Evolutionary conservation across 2,888 invertebrate genomes (phyloP), one percentile per base, ranked within the genome.

Genomic region (Folsomia candida): DNA sequence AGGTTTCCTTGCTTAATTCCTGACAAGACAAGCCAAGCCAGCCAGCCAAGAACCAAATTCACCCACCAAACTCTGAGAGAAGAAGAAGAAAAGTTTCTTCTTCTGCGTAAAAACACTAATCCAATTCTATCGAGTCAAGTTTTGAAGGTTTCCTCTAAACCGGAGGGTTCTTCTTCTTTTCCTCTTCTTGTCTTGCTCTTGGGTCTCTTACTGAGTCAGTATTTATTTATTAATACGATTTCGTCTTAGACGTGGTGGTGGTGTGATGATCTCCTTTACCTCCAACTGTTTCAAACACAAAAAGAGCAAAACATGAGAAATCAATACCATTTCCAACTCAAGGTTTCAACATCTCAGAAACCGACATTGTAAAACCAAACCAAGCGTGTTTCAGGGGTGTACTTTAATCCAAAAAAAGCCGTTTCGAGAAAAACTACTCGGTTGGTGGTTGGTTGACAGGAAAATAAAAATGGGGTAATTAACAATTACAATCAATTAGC

Each of bases 151-250:
- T 37, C 14, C 14, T 37, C 14, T 37, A 37, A 37, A 37, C 6
- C 6, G 6, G 37, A 37, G 37, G 37, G 37, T 37, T 37, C 14
- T 37, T 37, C 6, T 37, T 4, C 28, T 28, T 57, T 62, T 37
- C 14, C 37, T 14, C 37, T 37, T 37, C 37, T 14, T 9, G 37
- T n/a, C n/a, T n/a, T n/a, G n/a, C n/a, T n/a, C n/a, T n/a, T 9
- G 37, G 37, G 37, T n/a, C n/a, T n/a, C n/a, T n/a, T n/a, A n/a
- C 37, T 37, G 37, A 4, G 37, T 37, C 37, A 37, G 37, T 62
- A 62, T 62, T 64, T 64, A 64, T 64, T 64, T 64, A 64, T 64
- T 64, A 64, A 64, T 64, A 64, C n/a, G 64, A 64, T 37, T 37
- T 37, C 37, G 4, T 37, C 37, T 37, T 4, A 37, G 37, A 37